Conservation (phyloP, 2,797 vertebrate species). For the Leucoraja ocellata region DNA sequence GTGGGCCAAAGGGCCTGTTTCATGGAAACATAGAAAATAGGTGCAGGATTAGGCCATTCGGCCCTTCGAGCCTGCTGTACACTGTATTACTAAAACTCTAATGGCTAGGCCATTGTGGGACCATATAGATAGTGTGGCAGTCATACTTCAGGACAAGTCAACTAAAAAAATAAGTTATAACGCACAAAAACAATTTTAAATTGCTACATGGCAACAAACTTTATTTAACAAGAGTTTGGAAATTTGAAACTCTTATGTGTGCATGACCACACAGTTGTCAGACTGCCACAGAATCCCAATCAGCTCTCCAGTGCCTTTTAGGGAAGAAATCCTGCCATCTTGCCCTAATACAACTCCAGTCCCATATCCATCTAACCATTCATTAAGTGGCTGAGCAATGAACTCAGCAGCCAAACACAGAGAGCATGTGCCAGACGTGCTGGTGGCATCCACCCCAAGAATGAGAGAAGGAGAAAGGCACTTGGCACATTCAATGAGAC, state of each 20-base stretch:
- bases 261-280: not conserved
- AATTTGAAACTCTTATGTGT: not conserved
- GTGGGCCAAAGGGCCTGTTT: too few species aligned
- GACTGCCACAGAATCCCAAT: not conserved
- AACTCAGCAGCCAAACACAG: not conserved
- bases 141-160: not conserved
- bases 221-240: not conserved
- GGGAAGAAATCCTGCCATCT: not conserved
- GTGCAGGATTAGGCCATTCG: too few species aligned
- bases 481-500: not conserved
- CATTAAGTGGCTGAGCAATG: not conserved
- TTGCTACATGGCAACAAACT: not conserved
- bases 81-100: too few species aligned
- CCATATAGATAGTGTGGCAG: not conserved
- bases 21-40: too few species aligned
- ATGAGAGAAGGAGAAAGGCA: not conserved
- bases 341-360: not conserved
- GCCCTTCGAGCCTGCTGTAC: too few species aligned
- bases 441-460: not conserved
- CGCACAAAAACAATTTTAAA: not conserved
- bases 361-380: not conserved
- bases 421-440: not conserved
- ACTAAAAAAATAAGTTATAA: not conserved
- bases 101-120: too few species aligned
- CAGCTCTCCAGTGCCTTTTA: not conserved